Evolutionary conservation across 2,797 vertebrate genomes (phyloP).

Genomic region (Gallirallus australis): DNA sequence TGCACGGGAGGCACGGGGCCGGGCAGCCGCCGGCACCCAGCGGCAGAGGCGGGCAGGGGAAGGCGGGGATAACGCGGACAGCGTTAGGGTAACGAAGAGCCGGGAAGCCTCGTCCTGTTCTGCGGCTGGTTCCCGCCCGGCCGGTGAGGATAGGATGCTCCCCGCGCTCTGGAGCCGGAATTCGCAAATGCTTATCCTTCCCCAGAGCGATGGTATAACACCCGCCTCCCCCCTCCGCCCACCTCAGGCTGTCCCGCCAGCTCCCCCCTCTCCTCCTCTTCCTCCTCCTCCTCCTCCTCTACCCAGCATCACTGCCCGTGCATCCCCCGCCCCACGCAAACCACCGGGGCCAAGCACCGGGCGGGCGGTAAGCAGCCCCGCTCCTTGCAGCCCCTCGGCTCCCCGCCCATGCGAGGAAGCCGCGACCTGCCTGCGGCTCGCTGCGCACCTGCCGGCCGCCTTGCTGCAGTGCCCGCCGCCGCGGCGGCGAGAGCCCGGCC

Average conservation of each 20-base stretch:
- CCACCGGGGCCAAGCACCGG: neutral
- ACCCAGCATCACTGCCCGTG: neutral
- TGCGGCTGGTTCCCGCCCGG: conserved; percentile 47
- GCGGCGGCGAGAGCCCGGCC: neutral
- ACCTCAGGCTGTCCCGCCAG: conserved; percentile 76
- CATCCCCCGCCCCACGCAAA: neutral
- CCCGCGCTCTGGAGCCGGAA: conserved; percentile 73
- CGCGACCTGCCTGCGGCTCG: neutral
- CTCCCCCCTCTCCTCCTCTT: neutral
- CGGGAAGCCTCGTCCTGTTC: neutral
- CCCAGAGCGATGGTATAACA: conserved; percentile 80
- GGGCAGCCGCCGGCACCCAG: neutral
- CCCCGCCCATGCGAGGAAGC: too few relatives aligned
- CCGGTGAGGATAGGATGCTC: conserved; percentile 56
- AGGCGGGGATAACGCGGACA: neutral
- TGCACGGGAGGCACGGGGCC: neutral
- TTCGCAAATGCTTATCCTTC: conserved; percentile 83
- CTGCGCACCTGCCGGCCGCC: neutral
- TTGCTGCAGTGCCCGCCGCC: neutral
- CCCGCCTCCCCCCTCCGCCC: conserved; percentile 73
- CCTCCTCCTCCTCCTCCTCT: neutral
- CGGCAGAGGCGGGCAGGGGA: neutral
- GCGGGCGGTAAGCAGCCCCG: neutral
- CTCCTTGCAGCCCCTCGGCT: neutral
- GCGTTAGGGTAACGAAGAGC: neutral